Percentiles rank a stretch among this genome's conserved stretches.
Conservation (phyloP, 1,140 invertebrate species). For the Pteromalus puparum region DNA sequence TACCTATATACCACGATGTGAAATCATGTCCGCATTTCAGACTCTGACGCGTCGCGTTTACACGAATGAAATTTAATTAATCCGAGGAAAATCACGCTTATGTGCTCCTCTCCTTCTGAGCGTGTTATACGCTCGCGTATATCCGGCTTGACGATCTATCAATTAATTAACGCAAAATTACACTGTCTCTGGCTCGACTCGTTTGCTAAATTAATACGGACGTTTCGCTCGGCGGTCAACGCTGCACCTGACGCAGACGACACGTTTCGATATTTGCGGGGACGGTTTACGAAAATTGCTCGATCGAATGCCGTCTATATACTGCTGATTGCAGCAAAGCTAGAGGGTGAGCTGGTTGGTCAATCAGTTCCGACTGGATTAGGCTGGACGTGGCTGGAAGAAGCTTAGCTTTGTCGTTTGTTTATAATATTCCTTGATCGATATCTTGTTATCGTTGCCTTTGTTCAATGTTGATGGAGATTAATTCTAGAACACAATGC, state of each 20-base stretch:
- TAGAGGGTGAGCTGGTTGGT: neutral
- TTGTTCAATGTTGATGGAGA: neutral
- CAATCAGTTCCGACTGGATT: neutral
- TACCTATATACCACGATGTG: neutral
- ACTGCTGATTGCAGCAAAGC: neutral
- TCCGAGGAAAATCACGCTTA: conserved; percentile 61
- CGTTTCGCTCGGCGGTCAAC: neutral
- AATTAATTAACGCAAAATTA: conserved; percentile 68
- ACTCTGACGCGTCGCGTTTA: conserved; percentile 49
- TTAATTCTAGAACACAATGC: too few relatives aligned
- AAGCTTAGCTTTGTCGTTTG: neutral
- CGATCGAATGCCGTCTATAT: neutral
- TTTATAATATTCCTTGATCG: neutral
- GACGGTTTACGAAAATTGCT: conserved; percentile 7
- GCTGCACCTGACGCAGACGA: conserved; percentile 4
- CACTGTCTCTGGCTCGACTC: conserved; percentile 50
- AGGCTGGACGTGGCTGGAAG: neutral
- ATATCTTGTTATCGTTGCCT: neutral
- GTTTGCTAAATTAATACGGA: conserved; percentile 25
- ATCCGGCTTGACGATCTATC: conserved; percentile 65
- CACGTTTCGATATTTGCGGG: neutral
- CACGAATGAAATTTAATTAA: conserved; percentile 67
- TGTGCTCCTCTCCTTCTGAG: neutral
- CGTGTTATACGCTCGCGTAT: conserved; percentile 30
- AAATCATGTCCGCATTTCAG: neutral